Evolutionary conservation across 92 coral and sea anemone species (phyloP).

Genomic region (Siderastrea radians): DNA sequence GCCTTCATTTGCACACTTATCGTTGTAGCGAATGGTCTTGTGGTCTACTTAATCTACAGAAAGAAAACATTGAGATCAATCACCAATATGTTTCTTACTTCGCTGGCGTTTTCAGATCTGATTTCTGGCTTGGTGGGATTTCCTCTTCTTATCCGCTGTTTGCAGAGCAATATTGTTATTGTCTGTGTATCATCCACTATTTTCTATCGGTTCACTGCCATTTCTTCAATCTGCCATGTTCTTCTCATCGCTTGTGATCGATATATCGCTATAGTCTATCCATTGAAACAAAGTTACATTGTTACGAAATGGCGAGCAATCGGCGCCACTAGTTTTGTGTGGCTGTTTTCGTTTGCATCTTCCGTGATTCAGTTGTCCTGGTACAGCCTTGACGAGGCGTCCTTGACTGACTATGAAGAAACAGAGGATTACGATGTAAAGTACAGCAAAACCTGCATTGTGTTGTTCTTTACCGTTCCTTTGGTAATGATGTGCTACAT

Average conservation of each 20-base stretch:
- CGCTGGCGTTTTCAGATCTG: constrained; percentile 86
- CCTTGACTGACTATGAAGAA: constrained; percentile 40
- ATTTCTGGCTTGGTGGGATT: constrained; percentile 79
- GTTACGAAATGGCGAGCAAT: constrained; percentile 57
- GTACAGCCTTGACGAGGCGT: constrained; percentile 15
- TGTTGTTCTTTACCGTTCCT: constrained; percentile 50
- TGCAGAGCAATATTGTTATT: constrained; percentile 23
- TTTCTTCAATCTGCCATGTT: constrained; percentile 87
- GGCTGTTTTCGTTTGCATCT: constrained; percentile 44
- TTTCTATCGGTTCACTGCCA: constrained; percentile 79
- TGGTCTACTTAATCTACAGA: constrained; percentile 14
- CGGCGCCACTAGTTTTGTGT: constrained; percentile 29
- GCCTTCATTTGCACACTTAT: constrained; percentile 14
- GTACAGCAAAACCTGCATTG: constrained; percentile 33
- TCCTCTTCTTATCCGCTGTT: constrained; percentile 78
- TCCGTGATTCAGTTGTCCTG: constrained; percentile 75
- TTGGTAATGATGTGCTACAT: constrained; percentile 31
- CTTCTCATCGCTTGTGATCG: constrained; percentile 84
- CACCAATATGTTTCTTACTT: constrained; percentile 79
- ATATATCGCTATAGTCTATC: constrained; percentile 76
- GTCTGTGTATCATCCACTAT: constrained; percentile 67
- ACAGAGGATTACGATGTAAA: constrained; percentile 3
- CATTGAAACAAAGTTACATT: constrained; percentile 51
- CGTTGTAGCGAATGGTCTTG: constrained; percentile 15
- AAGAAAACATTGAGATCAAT: constrained; percentile 58